Base-by-base conservation (phyloP, 2,888 invertebrate species). In the Synergus japonicus region DNA sequence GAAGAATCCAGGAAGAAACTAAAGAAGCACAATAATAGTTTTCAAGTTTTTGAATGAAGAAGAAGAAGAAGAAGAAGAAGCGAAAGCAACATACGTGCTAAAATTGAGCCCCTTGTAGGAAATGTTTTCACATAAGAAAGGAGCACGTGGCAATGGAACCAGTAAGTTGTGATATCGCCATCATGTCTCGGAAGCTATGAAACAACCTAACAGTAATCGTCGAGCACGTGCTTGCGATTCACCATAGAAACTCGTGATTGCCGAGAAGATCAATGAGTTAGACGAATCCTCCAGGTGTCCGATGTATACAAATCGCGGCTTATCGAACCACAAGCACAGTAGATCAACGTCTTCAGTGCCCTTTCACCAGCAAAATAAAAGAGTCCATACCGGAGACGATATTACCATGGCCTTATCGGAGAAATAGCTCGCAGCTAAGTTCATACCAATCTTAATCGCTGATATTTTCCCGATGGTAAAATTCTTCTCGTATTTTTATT, bases 171-270 rank as follows among this genome's bases (percentile, higher is more conserved):
- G 13, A 9, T 49, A 69, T 49, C 49, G 15, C 49, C 37, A 69
- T 69, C 49, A 49, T 29, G 29, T 46, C 69, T 69, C n/a, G 66
- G 66, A 66, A 66, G 43, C 66, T 66, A 69, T 69, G 9, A 9
- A 69, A 69, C 49, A 69, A 69, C 29, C 69, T 69, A 69, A 69
- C 69, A 69, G 69, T 69, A 69, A 49, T 69, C 69, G 29, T 54
- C 37, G 37, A 69, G 69, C 69, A 69, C 69, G 69, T 69, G 69
- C 69, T 69, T 69, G 69, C 69, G 49, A 69, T 69, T 54, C 49
- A 69, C 69, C 69, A 49, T 49, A 69, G 29, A 69, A 49, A 46
- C 46, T 67, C n/a, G 44, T 44, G 67, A 9, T 67, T 67, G 43
- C 67, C 43, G 44, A 67, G 67, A 67, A 67, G 67, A 67, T 67